These are phyloP conservation scores for Plodia interpunctella DNA, from an alignment of 1,140 invertebrate species.

Conservation along the genomic window DNA sequence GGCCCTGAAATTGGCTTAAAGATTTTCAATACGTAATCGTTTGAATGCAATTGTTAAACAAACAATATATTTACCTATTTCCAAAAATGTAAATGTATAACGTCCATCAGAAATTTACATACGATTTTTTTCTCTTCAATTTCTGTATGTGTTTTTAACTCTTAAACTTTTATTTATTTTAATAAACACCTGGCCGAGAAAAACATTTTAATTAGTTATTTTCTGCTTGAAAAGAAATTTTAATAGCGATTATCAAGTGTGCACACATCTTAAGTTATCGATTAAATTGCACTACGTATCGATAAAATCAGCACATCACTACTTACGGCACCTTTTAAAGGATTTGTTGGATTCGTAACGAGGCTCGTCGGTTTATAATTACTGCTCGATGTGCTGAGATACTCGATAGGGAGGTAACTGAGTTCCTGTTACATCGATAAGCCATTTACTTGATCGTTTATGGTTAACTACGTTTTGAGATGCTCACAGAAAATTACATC, in stretches of 20 bases:
- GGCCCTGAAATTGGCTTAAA: too few relatives aligned
- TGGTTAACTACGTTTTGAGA: background rate
- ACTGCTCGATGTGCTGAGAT: constrained; percentile 1
- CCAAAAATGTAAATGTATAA: too few relatives aligned
- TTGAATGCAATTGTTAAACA: too few relatives aligned
- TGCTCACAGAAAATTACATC: too few relatives aligned
- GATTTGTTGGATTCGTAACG: constrained; percentile 5
- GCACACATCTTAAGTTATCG: background rate
- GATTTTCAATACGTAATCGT: too few relatives aligned
- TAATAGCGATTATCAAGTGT: background rate
- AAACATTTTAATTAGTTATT: background rate
- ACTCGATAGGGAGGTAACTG: background rate
- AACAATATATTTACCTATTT: too few relatives aligned
- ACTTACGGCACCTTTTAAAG: background rate
- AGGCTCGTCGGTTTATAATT: constrained; percentile 1
- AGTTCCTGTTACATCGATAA: background rate
- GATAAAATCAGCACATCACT: background rate
- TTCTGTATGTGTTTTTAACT: too few relatives aligned
- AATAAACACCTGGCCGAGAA: too few relatives aligned
- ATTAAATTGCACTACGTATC: constrained; percentile 1
- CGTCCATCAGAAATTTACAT: too few relatives aligned
- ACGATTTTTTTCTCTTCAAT: too few relatives aligned
- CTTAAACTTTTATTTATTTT: too few relatives aligned
- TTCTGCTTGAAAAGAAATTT: background rate
- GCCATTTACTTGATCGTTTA: background rate